Base-by-base conservation (phyloP, 2,113 vertebrate species). In the Cebidichthys violaceus region DNA sequence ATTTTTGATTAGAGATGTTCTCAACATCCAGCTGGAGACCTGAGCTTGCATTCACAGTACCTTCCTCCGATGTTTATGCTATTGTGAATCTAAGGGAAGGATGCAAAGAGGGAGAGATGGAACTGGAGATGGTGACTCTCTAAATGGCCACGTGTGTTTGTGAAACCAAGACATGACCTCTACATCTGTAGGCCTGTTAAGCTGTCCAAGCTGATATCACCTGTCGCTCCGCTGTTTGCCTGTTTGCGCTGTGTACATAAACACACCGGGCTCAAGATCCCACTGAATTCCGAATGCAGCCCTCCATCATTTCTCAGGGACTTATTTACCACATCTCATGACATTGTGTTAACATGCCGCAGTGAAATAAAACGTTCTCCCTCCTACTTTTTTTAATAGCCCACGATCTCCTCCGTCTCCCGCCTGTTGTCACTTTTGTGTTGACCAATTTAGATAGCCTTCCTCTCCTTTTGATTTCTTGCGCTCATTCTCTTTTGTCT, bases 221-320 rank as follows among this genome's bases (percentile, higher is more conserved):
- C 90, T 92, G 93, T 88, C 89, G 83, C 78, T 81, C 73, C 65
- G 71, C 77, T 91, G 90, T 92, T 93, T 92, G 88, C 80, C 83
- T 88, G 75, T 64, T 64, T 89, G 88, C 54, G 14, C 81, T 90
- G 87, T 86, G 89, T 86, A 92, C 89, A 93, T 84, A 93, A 92
- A 91, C 84, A 89, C 91, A 93, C 86, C 87, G 89, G 89, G 80
- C 72, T 90, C 70, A 55, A 90, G 79, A 89, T 86, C 62, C 83
- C 86, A n/a, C 75, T 60, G 77, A 88, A 86, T 92, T 86, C 86
- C 90, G 65, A 93, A 90, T 83, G 86, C 55, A 89, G 92, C 92
- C 89, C 90, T 88, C 81, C 59, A 70, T 92, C 91, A 95, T 96
- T 96, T 97, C 95, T 94, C 75, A 84, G 92, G 90, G 93, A 95